These are phyloP conservation scores for Rotaria socialis DNA, from an alignment of 2,888 invertebrate species.

Conservation along the genomic window DNA sequence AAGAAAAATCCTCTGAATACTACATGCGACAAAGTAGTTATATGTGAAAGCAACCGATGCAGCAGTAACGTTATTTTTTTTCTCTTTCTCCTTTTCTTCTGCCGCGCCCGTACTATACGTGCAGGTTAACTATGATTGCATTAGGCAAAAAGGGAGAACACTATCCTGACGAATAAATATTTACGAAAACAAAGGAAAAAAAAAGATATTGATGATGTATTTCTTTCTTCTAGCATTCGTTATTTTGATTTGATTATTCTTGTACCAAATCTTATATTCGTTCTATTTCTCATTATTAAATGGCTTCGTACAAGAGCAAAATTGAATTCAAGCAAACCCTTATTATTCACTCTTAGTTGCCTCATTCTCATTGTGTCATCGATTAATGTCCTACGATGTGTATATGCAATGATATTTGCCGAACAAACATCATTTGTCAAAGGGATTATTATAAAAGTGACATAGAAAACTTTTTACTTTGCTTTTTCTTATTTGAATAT, in stretches of 20 bases:
- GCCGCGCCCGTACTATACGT: no score
- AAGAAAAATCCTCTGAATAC: background rate
- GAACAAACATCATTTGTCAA: background rate
- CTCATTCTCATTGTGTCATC: background rate
- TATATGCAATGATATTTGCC: background rate
- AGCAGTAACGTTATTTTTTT: background rate
- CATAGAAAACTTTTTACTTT: background rate
- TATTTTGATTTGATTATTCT: conserved; percentile 24
- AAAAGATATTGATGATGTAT: no score
- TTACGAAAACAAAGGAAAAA: no score
- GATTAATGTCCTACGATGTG: background rate
- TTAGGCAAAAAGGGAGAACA: no score
- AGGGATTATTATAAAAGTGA: conserved; percentile 1
- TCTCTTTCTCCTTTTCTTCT: background rate
- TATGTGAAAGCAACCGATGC: background rate
- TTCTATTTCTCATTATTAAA: background rate
- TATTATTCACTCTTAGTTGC: background rate
- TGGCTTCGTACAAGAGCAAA: background rate
- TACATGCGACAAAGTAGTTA: background rate
- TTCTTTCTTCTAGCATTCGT: background rate
- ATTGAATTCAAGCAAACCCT: background rate
- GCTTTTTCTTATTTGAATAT: no score
- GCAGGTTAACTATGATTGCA: no score
- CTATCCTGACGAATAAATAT: no score
- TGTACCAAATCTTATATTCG: background rate